Evolutionary conservation across 2,113 vertebrate genomes (phyloP).

Genomic region (Prinia subflava): DNA sequence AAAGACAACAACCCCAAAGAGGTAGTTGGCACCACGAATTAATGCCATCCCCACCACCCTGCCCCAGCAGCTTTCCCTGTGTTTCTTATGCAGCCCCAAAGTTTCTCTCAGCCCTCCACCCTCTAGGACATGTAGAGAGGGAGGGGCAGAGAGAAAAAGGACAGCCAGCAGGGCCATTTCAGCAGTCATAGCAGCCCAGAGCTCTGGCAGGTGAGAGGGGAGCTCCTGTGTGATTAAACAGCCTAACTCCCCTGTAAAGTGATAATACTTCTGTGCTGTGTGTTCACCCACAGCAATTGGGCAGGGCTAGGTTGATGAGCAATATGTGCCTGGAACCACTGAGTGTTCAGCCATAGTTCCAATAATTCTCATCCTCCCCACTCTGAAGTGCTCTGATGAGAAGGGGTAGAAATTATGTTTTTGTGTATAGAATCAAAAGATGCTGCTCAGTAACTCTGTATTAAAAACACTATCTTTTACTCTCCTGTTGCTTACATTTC

Average conservation of each 20-base stretch:
- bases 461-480: not conserved
- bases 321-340: not conserved
- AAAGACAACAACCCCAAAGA: not conserved
- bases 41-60: fast-evolving
- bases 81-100: fast-evolving
- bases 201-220: not conserved
- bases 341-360: not conserved
- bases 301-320: not conserved
- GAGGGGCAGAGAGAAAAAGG: not conserved
- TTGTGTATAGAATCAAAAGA: not conserved
- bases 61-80: not conserved
- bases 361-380: not conserved
- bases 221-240: not conserved
- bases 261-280: not conserved
- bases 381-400: not conserved
- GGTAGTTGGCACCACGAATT: not conserved
- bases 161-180: not conserved
- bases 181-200: not conserved
- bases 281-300: fast-evolving
- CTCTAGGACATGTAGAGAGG: fast-evolving
- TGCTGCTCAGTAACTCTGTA: not conserved
- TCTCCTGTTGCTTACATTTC: not conserved
- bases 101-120: not conserved
- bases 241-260: not conserved
- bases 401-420: not conserved